These are phyloP conservation scores for Homarus americanus DNA, from an alignment of 1,140 invertebrate species.

Conservation along the genomic window DNA sequence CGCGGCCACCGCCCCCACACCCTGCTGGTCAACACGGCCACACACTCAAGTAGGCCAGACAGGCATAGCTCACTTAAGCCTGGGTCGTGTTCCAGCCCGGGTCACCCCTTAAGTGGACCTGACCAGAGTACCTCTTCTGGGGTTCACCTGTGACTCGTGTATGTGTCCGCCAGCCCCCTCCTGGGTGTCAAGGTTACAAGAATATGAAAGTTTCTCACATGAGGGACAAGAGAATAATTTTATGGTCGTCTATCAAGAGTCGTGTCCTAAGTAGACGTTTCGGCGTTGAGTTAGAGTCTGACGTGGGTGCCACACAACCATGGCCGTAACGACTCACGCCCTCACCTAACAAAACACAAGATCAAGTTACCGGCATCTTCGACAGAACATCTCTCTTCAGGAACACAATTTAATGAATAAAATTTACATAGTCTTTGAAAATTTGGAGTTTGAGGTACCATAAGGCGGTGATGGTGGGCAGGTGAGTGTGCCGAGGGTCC, in stretches of 20 bases:
- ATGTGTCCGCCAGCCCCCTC: too few relatives aligned
- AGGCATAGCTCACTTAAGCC: too few relatives aligned
- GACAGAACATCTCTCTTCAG: not conserved
- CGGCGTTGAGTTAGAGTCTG: not conserved
- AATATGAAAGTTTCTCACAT: too few relatives aligned
- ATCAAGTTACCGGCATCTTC: not conserved
- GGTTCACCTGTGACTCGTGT: too few relatives aligned
- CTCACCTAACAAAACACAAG: not conserved
- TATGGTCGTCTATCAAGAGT: too few relatives aligned
- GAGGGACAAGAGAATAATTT: too few relatives aligned
- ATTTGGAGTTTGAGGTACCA: not conserved
- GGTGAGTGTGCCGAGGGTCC: not conserved
- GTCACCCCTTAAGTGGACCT: too few relatives aligned
- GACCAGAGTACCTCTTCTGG: too few relatives aligned
- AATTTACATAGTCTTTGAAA: not conserved
- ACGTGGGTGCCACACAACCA: not conserved
- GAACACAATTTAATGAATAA: not conserved
- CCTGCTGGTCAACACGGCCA: not conserved
- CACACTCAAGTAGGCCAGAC: too few relatives aligned
- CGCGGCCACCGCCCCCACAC: too few relatives aligned
- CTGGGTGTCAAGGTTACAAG: too few relatives aligned
- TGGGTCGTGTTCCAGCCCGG: too few relatives aligned
- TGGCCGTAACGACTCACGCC: not conserved
- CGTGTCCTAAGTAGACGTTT: not conserved
- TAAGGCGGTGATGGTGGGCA: not conserved